Evolutionary conservation across 2,113 vertebrate genomes (phyloP).

Genomic region (Corythornis cristatus): DNA sequence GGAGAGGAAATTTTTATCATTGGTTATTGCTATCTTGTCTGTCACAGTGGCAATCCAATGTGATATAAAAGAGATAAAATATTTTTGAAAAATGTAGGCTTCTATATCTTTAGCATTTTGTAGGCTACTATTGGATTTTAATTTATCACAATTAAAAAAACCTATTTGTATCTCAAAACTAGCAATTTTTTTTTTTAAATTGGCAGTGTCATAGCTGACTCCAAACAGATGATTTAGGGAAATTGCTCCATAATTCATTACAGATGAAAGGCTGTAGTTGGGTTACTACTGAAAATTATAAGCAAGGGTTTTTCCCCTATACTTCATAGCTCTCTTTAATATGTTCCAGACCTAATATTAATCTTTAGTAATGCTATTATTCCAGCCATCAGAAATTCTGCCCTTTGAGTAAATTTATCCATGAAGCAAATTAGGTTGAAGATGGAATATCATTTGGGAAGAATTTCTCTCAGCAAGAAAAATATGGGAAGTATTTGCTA

Average conservation of each 20-base stretch:
- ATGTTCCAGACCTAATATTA: slow-evolving; percentile 20
- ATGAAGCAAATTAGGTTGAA: background rate
- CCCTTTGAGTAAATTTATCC: slow-evolving; percentile 31
- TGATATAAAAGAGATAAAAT: slow-evolving; percentile 27
- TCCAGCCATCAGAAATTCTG: slow-evolving; percentile 51
- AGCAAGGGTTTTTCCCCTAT: background rate
- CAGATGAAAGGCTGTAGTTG: slow-evolving; percentile 1
- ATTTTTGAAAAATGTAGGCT: background rate
- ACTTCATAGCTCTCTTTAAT: background rate
- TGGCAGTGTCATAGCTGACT: slow-evolving; percentile 50
- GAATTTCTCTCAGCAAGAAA: background rate
- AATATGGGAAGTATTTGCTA: background rate
- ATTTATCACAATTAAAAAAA: slow-evolving; percentile 74
- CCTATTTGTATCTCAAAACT: slow-evolving; percentile 70
- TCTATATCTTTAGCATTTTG: slow-evolving; percentile 41
- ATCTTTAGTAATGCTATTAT: slow-evolving; percentile 43
- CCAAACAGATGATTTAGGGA: slow-evolving; percentile 52
- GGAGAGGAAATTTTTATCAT: background rate
- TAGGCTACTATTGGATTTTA: slow-evolving; percentile 71
- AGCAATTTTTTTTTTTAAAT: slow-evolving; percentile 47
- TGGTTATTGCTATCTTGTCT: background rate
- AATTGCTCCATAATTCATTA: slow-evolving; percentile 49
- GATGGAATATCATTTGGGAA: background rate
- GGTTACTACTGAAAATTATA: slow-evolving; percentile 16
- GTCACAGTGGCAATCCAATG: background rate